Percentiles rank a stretch among this genome's conserved stretches.
phyloP scores from a whole-genome alignment of 2,113 vertebrate genomes.

The Phylloscopus trochilus region DNA sequence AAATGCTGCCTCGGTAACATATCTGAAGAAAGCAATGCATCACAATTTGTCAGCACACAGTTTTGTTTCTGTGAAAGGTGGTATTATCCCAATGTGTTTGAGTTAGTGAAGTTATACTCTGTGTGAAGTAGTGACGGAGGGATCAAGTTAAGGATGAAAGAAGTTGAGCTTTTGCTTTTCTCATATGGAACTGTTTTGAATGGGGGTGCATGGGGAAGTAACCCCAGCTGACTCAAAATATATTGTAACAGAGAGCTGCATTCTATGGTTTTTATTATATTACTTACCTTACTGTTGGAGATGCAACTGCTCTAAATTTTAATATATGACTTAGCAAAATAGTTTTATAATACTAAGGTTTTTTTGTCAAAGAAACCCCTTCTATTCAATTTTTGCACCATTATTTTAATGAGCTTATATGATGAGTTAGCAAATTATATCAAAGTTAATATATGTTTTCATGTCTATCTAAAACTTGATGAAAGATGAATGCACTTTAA shows the following conservation, averaged over 20 bases:
- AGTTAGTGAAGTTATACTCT: neutral
- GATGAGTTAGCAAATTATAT: neutral
- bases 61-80: neutral
- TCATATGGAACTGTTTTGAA: neutral
- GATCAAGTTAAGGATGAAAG: neutral
- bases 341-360: neutral
- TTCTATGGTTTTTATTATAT: neutral
- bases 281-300: neutral
- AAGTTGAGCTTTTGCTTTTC: neutral
- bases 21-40: neutral
- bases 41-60: neutral
- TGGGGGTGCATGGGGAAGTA: neutral
- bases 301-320: neutral
- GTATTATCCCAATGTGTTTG: neutral
- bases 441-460: neutral
- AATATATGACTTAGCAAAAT: neutral
- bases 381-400: neutral
- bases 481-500: neutral
- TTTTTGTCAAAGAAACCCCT: neutral
- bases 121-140: rapidly evolving
- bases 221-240: neutral
- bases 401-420: neutral
- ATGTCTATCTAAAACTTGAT: neutral
- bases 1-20: neutral
- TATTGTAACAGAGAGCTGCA: neutral